phyloP scores from a whole-genome alignment of 1,140 invertebrate species.

The Papilio helenus region DNA sequence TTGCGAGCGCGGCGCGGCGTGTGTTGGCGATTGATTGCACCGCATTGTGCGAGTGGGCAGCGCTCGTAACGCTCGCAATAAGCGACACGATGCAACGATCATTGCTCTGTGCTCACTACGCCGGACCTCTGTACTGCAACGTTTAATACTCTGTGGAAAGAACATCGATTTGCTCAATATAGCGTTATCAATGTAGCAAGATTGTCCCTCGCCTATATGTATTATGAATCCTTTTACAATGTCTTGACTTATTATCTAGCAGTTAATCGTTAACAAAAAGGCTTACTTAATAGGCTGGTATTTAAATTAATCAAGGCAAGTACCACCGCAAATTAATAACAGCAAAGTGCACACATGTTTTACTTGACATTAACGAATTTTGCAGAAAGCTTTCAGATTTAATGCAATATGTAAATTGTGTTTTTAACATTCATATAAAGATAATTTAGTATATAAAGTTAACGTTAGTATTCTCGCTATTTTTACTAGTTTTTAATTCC shows the following conservation, averaged over 20 bases:
- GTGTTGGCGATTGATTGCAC: not conserved
- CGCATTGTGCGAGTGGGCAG: not conserved
- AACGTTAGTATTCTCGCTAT: not conserved
- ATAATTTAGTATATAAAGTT: not conserved
- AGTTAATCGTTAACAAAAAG: no score
- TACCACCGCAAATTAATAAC: not conserved
- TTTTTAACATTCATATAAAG: not conserved
- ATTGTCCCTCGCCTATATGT: no score
- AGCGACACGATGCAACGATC: not conserved
- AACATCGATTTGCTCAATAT: not conserved
- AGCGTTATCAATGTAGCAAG: no score
- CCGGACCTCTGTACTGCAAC: not conserved
- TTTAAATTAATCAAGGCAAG: not conserved
- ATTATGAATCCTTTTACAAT: no score
- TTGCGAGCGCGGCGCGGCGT: not conserved
- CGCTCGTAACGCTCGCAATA: slow-evolving; percentile 3
- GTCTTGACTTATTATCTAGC: no score
- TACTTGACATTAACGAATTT: not conserved
- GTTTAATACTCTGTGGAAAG: not conserved
- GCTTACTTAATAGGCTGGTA: not conserved
- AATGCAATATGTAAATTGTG: not conserved
- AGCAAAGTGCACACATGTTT: not conserved
- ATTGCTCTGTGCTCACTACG: not conserved
- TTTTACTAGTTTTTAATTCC: not conserved
- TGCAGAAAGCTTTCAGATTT: not conserved